Percentiles rank a stretch among this genome's conserved stretches.
phyloP scores from a whole-genome alignment of 2,888 invertebrate species.

The Diaprepes abbreviatus region DNA sequence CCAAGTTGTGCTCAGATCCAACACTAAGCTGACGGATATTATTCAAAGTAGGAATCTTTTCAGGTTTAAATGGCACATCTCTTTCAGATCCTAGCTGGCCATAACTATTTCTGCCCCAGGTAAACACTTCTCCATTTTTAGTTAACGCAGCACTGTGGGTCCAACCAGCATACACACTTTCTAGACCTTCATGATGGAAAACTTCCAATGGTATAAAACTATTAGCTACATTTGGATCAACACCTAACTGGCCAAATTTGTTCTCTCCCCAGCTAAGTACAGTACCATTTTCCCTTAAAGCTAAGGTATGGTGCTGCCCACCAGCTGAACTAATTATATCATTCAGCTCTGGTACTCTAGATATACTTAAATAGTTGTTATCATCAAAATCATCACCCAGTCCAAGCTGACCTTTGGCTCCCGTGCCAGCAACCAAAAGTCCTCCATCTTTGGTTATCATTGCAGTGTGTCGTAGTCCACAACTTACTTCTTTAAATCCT shows the following conservation, averaged over 20 bases:
- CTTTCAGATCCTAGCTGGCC: constrained; percentile 78
- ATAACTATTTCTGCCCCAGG: constrained; percentile 87
- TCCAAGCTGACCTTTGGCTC: constrained; percentile 79
- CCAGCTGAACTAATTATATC: constrained; percentile 77
- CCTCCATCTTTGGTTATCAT: constrained; percentile 75
- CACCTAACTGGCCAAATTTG: constrained; percentile 83
- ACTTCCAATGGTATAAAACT: constrained; percentile 71
- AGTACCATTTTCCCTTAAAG: constrained; percentile 71
- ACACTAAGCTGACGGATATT: constrained; percentile 73
- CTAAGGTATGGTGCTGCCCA: constrained; percentile 86
- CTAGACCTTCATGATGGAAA: constrained; percentile 72
- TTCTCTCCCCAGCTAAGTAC: constrained; percentile 87
- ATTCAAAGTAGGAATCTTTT: constrained; percentile 68
- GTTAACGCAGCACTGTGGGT: constrained; percentile 80
- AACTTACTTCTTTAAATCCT: constrained; percentile 73
- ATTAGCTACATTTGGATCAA: constrained; percentile 71
- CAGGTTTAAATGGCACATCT: constrained; percentile 67
- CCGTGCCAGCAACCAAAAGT: constrained; percentile 77
- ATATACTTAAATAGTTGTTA: constrained; percentile 66
- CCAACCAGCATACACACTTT: constrained; percentile 80
- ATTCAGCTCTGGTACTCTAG: constrained; percentile 71
- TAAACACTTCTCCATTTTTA: constrained; percentile 74
- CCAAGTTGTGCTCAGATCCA: constrained; percentile 86
- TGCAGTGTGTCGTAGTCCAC: constrained; percentile 79
- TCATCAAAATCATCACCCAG: constrained; percentile 68